Conservation (phyloP, 2,797 vertebrate genomes). For the Crocodylus rhombifer region DNA sequence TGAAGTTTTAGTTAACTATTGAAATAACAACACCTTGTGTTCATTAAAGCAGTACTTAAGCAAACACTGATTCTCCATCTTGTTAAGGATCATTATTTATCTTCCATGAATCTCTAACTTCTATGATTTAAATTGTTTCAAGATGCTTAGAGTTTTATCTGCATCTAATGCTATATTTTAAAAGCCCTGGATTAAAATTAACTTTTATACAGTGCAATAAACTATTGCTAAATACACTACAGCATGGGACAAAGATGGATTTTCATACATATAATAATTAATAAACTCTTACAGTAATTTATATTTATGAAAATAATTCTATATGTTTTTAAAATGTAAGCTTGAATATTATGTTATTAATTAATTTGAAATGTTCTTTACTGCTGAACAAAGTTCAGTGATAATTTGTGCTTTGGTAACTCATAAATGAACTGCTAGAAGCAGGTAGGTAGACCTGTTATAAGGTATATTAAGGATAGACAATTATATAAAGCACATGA, state of each 20-base stretch:
- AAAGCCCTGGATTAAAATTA: background rate
- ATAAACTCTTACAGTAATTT: background rate
- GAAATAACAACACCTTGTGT: background rate
- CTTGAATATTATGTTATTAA: background rate
- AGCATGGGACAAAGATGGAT: background rate
- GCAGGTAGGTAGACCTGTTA: background rate
- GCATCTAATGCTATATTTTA: background rate
- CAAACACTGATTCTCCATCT: background rate
- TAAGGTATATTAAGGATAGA: background rate
- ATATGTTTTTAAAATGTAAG: background rate
- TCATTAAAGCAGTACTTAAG: background rate
- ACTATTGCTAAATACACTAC: background rate
- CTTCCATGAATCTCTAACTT: background rate
- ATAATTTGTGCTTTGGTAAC: background rate
- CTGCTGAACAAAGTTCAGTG: background rate
- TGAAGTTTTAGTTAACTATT: background rate
- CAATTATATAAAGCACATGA: background rate
- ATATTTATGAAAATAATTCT: background rate
- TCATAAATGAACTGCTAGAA: background rate
- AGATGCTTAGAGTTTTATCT: background rate
- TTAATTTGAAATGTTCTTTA: background rate
- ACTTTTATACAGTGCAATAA: background rate
- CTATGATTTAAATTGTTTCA: background rate
- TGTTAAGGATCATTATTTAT: background rate
- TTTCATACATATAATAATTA: background rate